Evolutionary conservation across 2,888 invertebrate genomes (phyloP), one percentile per base, ranked within the genome.

Genomic region (Zonitis immaculata): DNA sequence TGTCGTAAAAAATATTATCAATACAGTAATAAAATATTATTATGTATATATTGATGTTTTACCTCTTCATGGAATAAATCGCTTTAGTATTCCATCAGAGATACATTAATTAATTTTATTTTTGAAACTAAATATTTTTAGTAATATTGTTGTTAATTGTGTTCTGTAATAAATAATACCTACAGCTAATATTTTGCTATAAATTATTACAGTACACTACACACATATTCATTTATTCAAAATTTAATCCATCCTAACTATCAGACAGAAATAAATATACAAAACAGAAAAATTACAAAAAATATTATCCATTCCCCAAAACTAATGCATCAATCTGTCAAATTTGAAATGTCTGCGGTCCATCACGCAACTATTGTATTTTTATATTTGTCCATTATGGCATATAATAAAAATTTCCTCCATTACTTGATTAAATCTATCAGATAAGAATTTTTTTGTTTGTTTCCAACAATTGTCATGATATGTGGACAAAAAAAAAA

Each of bases 361-460:
- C 46, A 28, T 51, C 46, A 44, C 35, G 35, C 35, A 35, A 35
- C 35, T 35, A 5, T 30, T 30, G n/a, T 12, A 30, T 30, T 30
- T 51, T 51, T 51, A 30, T 44, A 45, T 25, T 27, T 26, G 28
- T 14, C 32, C 39, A 44, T 39, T 18, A 32, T 44, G 45, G 43
- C n/a, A 35, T 44, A 25, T 49, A 43, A 49, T 52, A 49, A 49
- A 49, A 49, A 52, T 47, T 26, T 47, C 26, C 47, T 18, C 53
- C 54, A 54, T 54, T 51, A 54, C 47, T 51, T 54, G 54, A 54
- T 51, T 54, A 54, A 54, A 51, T 54, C 49, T 46, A 35, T 18
- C 35, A 9, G 6, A 4, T n/a, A n/a, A n/a, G n/a, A n/a, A n/a
- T n/a, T n/a, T n/a, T n/a, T n/a, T n/a, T n/a, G n/a, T n/a, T n/a